phyloP scores from a whole-genome alignment of 2,888 invertebrate species.

The Lutraria lutraria region DNA sequence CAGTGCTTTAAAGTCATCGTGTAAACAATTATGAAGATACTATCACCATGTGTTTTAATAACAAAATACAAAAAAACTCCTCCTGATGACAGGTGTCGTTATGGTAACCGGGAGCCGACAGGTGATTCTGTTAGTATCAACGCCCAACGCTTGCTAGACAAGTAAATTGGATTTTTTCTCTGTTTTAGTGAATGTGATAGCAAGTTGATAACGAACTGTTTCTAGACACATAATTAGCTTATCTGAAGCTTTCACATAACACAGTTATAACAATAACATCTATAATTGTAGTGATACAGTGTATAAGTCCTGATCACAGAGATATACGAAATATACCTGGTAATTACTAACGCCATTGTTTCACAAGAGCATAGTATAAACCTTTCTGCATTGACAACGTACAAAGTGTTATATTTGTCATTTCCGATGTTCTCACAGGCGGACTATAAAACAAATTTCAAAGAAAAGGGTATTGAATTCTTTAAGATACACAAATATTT shows the following conservation, averaged over 20 bases:
- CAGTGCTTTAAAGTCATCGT: neutral
- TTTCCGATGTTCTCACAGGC: too few species aligned
- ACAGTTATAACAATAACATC: constrained; percentile 27
- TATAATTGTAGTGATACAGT: constrained; percentile 18
- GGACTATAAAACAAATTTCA: too few species aligned
- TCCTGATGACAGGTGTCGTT: constrained; percentile 28
- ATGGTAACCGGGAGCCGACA: constrained; percentile 8
- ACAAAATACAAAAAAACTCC: neutral
- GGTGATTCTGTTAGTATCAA: constrained; percentile 39
- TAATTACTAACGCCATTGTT: neutral
- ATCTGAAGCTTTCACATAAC: constrained; percentile 46
- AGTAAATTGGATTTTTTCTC: constrained; percentile 50
- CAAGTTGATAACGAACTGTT: constrained; percentile 30
- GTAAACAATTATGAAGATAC: constrained; percentile 2
- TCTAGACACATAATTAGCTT: constrained; percentile 47
- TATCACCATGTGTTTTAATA: constrained; percentile 15
- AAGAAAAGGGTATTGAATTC: too few species aligned
- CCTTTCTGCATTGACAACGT: too few species aligned
- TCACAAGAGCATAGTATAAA: neutral
- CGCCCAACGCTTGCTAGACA: constrained; percentile 39
- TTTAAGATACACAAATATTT: too few species aligned
- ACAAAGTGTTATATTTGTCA: too few species aligned
- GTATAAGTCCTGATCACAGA: neutral
- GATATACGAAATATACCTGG: neutral
- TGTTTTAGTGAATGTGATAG: constrained; percentile 28